Conservation (phyloP, 2,113 vertebrate species). For the Gasterosteus nipponicus region DNA sequence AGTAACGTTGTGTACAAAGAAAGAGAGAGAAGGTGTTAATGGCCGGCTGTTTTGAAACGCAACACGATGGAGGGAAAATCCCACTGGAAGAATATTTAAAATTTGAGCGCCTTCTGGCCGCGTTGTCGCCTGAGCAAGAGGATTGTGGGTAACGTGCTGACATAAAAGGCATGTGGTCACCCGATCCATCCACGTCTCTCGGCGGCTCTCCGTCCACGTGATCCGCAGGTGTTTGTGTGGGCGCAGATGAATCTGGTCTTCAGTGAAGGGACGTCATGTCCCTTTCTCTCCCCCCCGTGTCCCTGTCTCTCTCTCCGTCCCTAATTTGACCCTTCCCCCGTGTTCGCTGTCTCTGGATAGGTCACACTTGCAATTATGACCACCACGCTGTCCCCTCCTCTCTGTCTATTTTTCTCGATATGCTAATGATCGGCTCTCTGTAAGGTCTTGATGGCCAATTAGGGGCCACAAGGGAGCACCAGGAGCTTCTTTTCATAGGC, state of each 20-base stretch:
- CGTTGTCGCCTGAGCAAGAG: slow-evolving; percentile 9
- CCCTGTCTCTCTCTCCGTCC: slow-evolving; percentile 43
- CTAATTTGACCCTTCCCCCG: slow-evolving; percentile 55
- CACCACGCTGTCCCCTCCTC: slow-evolving; percentile 45
- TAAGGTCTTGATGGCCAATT: slow-evolving; percentile 69
- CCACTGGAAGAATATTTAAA: not conserved
- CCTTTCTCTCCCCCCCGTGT: slow-evolving; percentile 29
- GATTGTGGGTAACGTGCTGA: slow-evolving; percentile 26
- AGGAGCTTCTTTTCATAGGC: slow-evolving; percentile 30
- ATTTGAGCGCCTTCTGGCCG: not conserved
- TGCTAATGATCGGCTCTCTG: slow-evolving; percentile 59
- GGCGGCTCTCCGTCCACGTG: slow-evolving; percentile 7
- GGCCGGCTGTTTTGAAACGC: not conserved
- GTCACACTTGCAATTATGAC: slow-evolving; percentile 75
- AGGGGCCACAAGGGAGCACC: slow-evolving; percentile 37
- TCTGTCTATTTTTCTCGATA: slow-evolving; percentile 43
- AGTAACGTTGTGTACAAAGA: not conserved
- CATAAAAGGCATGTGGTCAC: slow-evolving; percentile 33
- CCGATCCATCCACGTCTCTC: slow-evolving; percentile 31
- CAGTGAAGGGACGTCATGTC: slow-evolving; percentile 22
- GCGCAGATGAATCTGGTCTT: not conserved
- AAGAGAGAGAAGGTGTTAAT: slow-evolving; percentile 23
- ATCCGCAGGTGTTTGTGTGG: slow-evolving; percentile 4
- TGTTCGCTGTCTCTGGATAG: slow-evolving; percentile 71
- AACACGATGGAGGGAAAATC: not conserved